Conservation (phyloP, 2,797 vertebrate species). For the Molossus alvarezi region DNA sequence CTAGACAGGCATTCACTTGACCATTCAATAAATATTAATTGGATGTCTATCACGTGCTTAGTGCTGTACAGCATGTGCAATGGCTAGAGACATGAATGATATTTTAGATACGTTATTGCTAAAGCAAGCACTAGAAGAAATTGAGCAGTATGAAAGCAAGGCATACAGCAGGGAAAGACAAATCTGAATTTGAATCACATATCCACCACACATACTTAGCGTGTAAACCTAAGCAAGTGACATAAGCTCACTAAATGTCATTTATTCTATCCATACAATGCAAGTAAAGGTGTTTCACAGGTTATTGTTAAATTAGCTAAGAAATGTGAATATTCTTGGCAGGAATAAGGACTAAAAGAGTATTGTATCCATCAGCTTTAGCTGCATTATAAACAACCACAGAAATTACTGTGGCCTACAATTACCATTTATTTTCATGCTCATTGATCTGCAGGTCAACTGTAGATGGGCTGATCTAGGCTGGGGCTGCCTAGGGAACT, state of each 20-base stretch:
- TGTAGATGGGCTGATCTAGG: background rate
- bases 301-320: conserved; percentile 20
- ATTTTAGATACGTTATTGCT: conserved; percentile 20
- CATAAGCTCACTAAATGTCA: conserved; percentile 17
- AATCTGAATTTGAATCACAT: background rate
- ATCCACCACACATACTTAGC: conserved; percentile 21
- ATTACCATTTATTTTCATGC: conserved; percentile 25
- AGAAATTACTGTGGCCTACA: background rate
- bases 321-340: background rate
- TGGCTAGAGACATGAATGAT: background rate
- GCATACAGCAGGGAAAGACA: background rate
- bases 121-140: conserved; percentile 33
- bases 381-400: conserved; percentile 1
- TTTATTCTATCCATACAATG: background rate
- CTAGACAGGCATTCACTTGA: conserved; percentile 9
- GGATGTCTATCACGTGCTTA: background rate
- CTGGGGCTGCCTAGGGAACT: background rate
- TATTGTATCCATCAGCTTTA: background rate
- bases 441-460: background rate
- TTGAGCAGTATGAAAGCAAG: conserved; percentile 1
- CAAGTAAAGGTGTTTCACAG: background rate
- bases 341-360: background rate
- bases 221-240: background rate
- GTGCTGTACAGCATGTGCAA: background rate
- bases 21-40: background rate